These are phyloP conservation scores for Erpornis zantholeuca DNA, from an alignment of 2,113 vertebrate species.

Conservation along the genomic window DNA sequence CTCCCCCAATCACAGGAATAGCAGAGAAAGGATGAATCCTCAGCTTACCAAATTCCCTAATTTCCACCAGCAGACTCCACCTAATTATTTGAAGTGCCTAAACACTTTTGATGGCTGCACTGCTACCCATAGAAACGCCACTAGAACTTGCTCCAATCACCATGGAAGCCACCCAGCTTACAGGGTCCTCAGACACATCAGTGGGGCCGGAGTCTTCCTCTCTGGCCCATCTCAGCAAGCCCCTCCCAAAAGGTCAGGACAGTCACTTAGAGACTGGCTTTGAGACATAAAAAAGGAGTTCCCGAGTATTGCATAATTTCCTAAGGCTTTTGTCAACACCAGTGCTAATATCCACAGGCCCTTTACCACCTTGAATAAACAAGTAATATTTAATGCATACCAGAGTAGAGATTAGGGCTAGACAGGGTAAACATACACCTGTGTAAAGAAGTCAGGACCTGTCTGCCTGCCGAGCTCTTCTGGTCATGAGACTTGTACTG, in stretches of 20 bases:
- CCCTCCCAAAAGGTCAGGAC: background rate
- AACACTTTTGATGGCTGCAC: background rate
- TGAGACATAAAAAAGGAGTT: background rate
- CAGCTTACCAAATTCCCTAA: background rate
- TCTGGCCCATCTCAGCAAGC: background rate
- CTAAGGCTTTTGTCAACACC: background rate
- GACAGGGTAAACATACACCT: background rate
- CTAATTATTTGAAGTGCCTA: background rate
- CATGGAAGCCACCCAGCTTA: background rate
- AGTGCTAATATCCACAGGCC: background rate
- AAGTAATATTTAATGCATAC: background rate
- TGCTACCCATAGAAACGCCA: rapidly evolving
- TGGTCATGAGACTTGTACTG: rapidly evolving
- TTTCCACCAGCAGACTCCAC: background rate
- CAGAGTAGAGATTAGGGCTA: background rate
- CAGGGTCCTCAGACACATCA: background rate
- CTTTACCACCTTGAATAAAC: background rate
- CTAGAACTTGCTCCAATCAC: rapidly evolving
- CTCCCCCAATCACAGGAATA: background rate
- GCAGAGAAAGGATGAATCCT: background rate
- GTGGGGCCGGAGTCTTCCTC: background rate
- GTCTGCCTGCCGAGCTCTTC: background rate
- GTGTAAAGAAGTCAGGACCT: background rate
- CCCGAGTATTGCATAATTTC: rapidly evolving
- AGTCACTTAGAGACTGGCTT: background rate